Conservation (phyloP, 2,113 vertebrate genomes). For the Sapajus apella region DNA sequence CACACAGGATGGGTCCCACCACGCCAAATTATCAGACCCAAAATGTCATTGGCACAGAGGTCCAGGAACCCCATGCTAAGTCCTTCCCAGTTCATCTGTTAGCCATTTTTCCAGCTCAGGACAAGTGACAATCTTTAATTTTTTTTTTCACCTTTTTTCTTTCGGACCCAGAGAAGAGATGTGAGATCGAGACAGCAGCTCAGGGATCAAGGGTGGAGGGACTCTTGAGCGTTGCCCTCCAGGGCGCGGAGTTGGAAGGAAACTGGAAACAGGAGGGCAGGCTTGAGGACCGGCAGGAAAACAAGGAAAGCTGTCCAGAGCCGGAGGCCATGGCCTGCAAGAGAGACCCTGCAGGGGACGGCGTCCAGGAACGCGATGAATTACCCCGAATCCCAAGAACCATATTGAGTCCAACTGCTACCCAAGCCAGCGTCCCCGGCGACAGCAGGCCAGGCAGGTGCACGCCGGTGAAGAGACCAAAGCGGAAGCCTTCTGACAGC, state of each 20-base stretch:
- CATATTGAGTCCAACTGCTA: fast-evolving
- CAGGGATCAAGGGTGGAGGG: not conserved
- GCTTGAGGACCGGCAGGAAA: fast-evolving
- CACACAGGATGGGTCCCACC: fast-evolving
- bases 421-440: not conserved
- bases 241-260: not conserved
- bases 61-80: not conserved
- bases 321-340: not conserved
- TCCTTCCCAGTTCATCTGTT: not conserved
- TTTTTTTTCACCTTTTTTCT: not conserved
- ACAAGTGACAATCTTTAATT: not conserved
- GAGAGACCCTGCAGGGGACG: not conserved
- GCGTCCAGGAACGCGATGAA: fast-evolving
- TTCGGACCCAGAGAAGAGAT: not conserved
- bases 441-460: fast-evolving
- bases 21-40: not conserved
- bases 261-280: not conserved
- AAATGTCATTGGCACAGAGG: not conserved
- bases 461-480: fast-evolving
- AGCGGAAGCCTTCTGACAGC: fast-evolving
- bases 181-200: not conserved
- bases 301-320: not conserved
- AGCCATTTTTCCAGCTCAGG: not conserved
- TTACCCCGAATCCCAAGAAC: fast-evolving
- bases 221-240: fast-evolving